phyloP scores from a whole-genome alignment of 2,797 vertebrate species.

The Diceros bicornis region DNA sequence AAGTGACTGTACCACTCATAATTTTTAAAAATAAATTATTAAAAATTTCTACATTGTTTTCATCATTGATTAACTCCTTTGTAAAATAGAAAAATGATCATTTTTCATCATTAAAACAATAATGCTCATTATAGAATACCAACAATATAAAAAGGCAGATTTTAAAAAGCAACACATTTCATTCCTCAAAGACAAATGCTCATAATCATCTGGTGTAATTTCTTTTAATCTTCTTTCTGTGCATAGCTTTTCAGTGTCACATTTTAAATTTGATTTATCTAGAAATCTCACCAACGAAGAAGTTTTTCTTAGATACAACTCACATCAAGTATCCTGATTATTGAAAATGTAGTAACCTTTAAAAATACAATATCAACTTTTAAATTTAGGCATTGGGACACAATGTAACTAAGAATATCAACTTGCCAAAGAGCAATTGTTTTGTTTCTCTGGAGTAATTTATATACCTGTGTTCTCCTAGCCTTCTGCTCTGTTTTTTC shows the following conservation, averaged over 20 bases:
- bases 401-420: neutral
- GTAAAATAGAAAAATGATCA: neutral
- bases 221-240: constrained; percentile 29
- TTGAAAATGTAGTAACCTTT: neutral
- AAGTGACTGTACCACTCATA: neutral
- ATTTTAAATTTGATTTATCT: constrained; percentile 34
- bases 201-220: neutral
- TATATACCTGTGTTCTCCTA: neutral
- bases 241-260: neutral
- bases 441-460: constrained; percentile 23
- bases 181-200: constrained; percentile 30
- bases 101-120: constrained; percentile 35
- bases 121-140: neutral
- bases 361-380: neutral
- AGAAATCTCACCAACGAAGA: constrained; percentile 25
- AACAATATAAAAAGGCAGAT: constrained; percentile 1
- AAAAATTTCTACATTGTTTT: neutral
- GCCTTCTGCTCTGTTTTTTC: constrained; percentile 2
- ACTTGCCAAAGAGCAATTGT: neutral
- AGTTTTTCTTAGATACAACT: constrained; percentile 8
- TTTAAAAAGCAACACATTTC: neutral
- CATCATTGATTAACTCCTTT: neutral
- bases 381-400: neutral
- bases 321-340: constrained; percentile 2
- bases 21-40: neutral